Evolutionary conservation across 2,888 invertebrate species (phyloP).

Genomic region (Choristoneura rosaceana): DNA sequence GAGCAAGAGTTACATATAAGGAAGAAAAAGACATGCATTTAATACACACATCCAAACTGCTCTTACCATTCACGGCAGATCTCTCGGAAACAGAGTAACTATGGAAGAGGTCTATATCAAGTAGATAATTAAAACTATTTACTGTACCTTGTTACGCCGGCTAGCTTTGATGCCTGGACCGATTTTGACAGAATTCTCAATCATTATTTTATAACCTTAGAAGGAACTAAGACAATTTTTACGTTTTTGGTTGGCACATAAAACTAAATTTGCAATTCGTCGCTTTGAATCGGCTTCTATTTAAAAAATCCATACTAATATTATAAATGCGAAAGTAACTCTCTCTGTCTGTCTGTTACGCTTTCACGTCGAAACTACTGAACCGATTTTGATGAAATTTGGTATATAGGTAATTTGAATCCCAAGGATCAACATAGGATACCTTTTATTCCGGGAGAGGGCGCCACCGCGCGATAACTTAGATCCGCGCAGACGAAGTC

Average conservation of each 20-base stretch:
- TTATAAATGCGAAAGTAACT: no score
- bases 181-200: neutral
- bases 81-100: slow-evolving; percentile 1
- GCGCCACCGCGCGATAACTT: no score
- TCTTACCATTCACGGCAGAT: slow-evolving; percentile 11
- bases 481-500: no score
- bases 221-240: neutral
- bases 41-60: slow-evolving; percentile 26
- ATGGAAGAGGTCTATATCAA: slow-evolving; percentile 5
- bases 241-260: slow-evolving; percentile 1
- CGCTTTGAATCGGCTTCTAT: neutral
- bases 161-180: neutral
- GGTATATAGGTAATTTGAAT: no score
- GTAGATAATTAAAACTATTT: neutral
- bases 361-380: no score
- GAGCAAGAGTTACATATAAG: slow-evolving; percentile 7
- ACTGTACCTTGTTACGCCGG: neutral
- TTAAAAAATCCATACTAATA: no score
- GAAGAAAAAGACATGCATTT: slow-evolving; percentile 25
- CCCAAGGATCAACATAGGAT: no score
- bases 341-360: no score
- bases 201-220: neutral
- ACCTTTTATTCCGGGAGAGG: no score
- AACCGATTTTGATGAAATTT: no score
- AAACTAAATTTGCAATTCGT: neutral